Base-by-base conservation (phyloP, 2,888 invertebrate genomes). In the Euphydryas editha region DNA sequence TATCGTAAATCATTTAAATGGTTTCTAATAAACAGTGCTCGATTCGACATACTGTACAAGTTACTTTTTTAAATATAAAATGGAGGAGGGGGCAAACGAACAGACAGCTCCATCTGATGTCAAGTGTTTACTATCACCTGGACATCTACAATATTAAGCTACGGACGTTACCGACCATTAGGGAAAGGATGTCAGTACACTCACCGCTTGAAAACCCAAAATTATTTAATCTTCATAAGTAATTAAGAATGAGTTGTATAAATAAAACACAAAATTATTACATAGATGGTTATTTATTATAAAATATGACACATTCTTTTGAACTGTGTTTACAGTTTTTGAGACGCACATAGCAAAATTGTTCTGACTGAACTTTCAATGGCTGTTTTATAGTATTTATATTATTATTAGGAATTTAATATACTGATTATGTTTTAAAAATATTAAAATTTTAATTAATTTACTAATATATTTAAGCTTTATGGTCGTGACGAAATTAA, bases 221-320 rank as follows among this genome's bases (percentile, higher is more conserved):
- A 39, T 39, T 39, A 15, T 39, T 11, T 15, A 39, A 39, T 8
- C 30, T 7, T 30, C 5, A 39, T 39, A 39, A 15, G 11, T 39
- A 11, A 39, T 8, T 39, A 15, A 39, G 15, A 39, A 39, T 39
- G 13, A 56, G 13, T 4, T 17, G n/a, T 46, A 11, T 18, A 1
- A 83, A 80, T 81, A 81, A 85, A 87, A 85, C 78, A 47, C 72
- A 69, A 63, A 42, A 75, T 80, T 76, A 83, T 86, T 92, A 92
- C 92, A 92, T 91, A 92, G 88, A 92, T 90, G 92, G 89, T 92
- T 92, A 92, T 92, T 92, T 92, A 92, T 88, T 92, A 92, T 92
- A 92, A 92, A 92, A 92, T 92, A 92, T 92, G 92, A 92, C 92
- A 92, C 92, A 91, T 91, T 91, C 91, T 84, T 90, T 90, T 91